Conservation (phyloP, 1,140 invertebrate genomes). For the Phenacoccus solenopsis region DNA sequence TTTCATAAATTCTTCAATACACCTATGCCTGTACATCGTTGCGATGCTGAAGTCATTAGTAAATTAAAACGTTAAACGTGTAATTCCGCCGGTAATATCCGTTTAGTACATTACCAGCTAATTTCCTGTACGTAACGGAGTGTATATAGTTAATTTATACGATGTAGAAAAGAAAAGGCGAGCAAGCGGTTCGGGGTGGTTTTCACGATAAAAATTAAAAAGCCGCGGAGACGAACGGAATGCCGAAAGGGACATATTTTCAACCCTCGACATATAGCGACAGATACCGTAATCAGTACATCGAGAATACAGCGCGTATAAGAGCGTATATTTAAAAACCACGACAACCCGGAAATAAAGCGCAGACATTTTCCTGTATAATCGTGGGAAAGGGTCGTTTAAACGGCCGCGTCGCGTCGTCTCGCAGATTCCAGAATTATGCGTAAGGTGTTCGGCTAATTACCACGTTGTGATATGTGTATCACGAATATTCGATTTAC, state of each 20-base stretch:
- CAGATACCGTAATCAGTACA: no score
- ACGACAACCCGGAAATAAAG: not conserved
- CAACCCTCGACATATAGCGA: not conserved
- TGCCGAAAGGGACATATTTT: constrained; percentile 1
- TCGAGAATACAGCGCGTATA: not conserved
- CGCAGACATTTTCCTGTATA: not conserved
- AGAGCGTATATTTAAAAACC: no score
- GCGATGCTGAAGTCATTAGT: no score
- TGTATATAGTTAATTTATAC: no score
- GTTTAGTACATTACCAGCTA: no score
- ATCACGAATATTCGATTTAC: no score
- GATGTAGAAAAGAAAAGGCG: no score
- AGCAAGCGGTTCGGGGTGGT: not conserved
- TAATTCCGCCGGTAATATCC: no score
- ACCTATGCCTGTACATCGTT: no score
- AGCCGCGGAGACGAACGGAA: not conserved
- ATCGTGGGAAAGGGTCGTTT: not conserved
- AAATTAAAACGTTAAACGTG: no score
- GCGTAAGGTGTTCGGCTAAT: not conserved
- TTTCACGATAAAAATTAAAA: not conserved
- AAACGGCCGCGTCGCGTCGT: not conserved
- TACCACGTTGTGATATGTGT: not conserved
- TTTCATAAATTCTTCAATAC: no score
- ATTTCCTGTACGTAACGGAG: no score
- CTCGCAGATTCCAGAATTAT: not conserved